Percentiles rank a stretch among this genome's conserved stretches.
These are phyloP conservation scores for Oenanthe oenanthe DNA, from an alignment of 2,113 vertebrate species.

Conservation along the genomic window DNA sequence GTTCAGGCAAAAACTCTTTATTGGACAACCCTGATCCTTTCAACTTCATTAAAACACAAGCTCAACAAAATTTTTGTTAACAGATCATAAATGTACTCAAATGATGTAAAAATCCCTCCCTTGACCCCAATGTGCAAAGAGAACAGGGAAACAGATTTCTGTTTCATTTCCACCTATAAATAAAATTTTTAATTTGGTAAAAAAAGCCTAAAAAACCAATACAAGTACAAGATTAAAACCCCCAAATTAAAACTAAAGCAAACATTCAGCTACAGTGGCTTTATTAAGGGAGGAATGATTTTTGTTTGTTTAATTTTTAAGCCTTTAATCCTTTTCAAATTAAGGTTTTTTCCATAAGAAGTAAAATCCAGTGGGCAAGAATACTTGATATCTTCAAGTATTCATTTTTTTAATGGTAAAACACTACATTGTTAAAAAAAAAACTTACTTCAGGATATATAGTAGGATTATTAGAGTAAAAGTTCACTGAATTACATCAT, in stretches of 20 bases:
- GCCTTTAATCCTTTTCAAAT: conserved; percentile 42
- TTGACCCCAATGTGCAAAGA: background rate
- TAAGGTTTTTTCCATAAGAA: background rate
- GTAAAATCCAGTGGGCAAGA: conserved; percentile 12
- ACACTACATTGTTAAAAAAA: background rate
- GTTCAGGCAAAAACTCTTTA: background rate
- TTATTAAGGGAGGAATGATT: conserved; percentile 1
- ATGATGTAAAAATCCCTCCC: background rate
- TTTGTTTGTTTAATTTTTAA: conserved; percentile 41
- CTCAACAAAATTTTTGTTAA: background rate
- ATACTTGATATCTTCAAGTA: background rate
- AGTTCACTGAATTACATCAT: background rate
- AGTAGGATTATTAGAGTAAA: background rate
- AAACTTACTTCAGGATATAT: background rate
- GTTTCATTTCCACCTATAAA: background rate
- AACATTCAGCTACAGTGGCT: background rate
- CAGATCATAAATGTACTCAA: background rate
- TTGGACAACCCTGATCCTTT: background rate
- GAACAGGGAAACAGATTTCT: background rate
- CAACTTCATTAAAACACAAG: background rate
- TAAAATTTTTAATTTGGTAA: background rate
- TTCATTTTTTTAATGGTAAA: background rate
- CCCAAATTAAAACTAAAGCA: background rate
- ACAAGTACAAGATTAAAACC: background rate
- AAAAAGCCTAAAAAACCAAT: background rate